Percentiles rank a stretch among this genome's conserved stretches.
Conservation (phyloP, 2,113 vertebrate genomes). For the Colistium nudipinnis region DNA sequence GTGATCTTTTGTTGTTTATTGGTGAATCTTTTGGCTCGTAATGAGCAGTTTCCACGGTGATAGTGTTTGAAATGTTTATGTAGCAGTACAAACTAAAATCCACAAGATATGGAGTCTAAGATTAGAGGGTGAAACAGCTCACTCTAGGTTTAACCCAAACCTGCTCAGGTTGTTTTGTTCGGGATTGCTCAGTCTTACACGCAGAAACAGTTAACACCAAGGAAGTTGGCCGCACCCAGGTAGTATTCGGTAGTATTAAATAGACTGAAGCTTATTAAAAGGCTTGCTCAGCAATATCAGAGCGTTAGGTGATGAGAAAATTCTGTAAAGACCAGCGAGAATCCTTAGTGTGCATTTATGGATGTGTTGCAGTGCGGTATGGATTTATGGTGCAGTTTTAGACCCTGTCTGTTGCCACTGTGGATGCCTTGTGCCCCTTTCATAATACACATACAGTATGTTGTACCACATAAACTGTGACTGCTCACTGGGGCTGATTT, state of each 20-base stretch:
- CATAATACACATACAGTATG: too few species aligned
- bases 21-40: not conserved
- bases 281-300: too few species aligned
- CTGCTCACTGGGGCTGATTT: too few species aligned
- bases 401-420: not conserved
- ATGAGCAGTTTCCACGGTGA: constrained; percentile 38
- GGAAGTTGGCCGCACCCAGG: not conserved
- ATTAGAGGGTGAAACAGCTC: constrained; percentile 12
- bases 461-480: too few species aligned
- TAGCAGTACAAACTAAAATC: constrained; percentile 4
- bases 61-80: constrained; percentile 19
- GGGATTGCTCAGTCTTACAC: not conserved
- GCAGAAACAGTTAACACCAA: not conserved
- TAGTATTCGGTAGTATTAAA: not conserved
- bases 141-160: not conserved
- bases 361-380: not conserved
- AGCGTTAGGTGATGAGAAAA: not conserved
- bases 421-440: not conserved
- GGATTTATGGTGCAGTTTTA: not conserved
- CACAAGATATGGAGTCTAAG: not conserved
- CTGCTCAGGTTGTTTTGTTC: not conserved
- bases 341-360: not conserved
- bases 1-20: constrained; percentile 12
- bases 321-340: not conserved
- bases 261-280: not conserved